These are phyloP conservation scores for Haplochromis burtoni DNA, from an alignment of 2,113 vertebrate genomes.

Conservation along the genomic window DNA sequence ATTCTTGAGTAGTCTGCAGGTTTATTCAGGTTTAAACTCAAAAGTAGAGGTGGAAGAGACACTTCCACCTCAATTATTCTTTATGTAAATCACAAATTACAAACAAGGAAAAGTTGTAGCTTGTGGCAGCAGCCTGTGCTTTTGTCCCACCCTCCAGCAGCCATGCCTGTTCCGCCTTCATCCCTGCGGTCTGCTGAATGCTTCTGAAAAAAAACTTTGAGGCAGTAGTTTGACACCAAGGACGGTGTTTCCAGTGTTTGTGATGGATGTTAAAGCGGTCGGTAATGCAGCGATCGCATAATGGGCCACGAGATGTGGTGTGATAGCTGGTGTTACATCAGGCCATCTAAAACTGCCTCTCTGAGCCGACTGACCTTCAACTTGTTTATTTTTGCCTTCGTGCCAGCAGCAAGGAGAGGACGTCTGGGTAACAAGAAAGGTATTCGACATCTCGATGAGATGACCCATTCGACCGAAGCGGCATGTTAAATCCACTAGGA, in stretches of 20 bases:
- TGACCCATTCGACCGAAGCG: background rate
- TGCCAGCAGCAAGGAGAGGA: background rate
- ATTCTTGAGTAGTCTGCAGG: background rate
- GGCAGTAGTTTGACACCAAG: background rate
- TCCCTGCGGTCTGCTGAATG: background rate
- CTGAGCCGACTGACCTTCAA: slow-evolving; percentile 19
- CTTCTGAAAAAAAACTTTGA: background rate
- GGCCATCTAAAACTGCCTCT: background rate
- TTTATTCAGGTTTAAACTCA: background rate
- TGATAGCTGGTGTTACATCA: background rate
- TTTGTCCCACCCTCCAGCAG: background rate
- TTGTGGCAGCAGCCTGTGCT: background rate
- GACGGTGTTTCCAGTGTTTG: background rate
- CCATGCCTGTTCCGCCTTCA: background rate
- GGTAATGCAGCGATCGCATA: background rate
- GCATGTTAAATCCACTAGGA: slow-evolving; percentile 5
- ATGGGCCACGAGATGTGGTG: background rate
- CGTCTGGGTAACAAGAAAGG: background rate
- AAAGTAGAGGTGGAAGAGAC: background rate
- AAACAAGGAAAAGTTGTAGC: background rate
- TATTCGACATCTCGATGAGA: background rate
- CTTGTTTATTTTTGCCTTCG: slow-evolving; percentile 14
- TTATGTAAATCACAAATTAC: background rate
- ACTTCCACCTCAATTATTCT: background rate
- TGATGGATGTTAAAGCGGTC: background rate